phyloP scores from a whole-genome alignment of 2,113 vertebrate genomes.

The Oncorhynchus clarkii region DNA sequence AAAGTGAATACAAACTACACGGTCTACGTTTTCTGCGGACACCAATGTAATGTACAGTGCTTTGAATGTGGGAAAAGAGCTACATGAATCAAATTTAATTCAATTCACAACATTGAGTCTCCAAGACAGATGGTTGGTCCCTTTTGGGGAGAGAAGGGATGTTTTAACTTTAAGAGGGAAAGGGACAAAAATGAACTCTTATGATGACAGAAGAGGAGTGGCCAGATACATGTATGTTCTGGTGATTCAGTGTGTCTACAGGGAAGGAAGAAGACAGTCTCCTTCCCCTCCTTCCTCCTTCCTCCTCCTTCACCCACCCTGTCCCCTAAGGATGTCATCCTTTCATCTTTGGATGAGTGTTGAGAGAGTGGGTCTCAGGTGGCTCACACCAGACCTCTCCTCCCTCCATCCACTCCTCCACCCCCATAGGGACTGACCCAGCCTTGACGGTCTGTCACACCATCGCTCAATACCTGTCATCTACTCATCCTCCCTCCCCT shows the following conservation, averaged over 20 bases:
- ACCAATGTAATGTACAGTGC: not conserved
- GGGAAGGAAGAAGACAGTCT: not conserved
- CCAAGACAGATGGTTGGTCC: not conserved
- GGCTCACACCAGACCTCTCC: constrained; percentile 18
- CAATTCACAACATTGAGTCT: no score
- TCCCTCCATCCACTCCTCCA: not conserved
- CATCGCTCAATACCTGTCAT: constrained; percentile 47
- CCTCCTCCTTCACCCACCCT: not conserved
- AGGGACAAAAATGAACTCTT: not conserved
- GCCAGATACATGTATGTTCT: not conserved
- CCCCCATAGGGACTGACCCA: constrained; percentile 43
- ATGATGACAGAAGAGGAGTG: constrained; percentile 11
- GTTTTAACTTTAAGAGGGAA: constrained; percentile 7
- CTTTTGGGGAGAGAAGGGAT: not conserved
- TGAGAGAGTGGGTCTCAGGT: constrained; percentile 50
- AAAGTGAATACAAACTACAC: not conserved
- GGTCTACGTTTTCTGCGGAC: not conserved
- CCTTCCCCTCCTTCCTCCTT: not conserved
- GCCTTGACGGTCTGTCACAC: not conserved
- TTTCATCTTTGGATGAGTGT: constrained; percentile 24
- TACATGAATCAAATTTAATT: no score
- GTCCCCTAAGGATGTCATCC: constrained; percentile 35
- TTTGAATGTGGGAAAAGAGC: no score
- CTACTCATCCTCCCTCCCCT: constrained; percentile 4
- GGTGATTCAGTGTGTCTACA: constrained; percentile 2